Conservation (phyloP, 2,888 invertebrate genomes). For the Leptinotarsa peninsularis region DNA sequence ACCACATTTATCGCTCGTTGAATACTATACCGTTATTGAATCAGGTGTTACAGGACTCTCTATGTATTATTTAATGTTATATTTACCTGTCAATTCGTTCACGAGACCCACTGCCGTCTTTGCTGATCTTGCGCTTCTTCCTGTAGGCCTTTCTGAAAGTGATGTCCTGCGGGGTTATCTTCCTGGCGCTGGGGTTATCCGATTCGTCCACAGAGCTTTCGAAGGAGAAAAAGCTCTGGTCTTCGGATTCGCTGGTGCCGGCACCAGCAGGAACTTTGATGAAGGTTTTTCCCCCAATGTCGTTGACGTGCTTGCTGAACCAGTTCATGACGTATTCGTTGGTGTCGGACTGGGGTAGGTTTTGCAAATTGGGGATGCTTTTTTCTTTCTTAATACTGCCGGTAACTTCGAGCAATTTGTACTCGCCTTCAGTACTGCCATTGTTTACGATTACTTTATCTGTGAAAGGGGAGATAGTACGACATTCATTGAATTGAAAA, state of each 20-base stretch:
- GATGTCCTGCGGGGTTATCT: conserved; percentile 44
- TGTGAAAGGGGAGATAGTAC: conserved; percentile 59
- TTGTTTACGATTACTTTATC: conserved; percentile 75
- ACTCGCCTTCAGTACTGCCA: conserved; percentile 73
- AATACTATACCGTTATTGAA: too few species aligned
- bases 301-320: conserved; percentile 57
- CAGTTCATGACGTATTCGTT: conserved; percentile 62
- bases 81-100: too few species aligned
- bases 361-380: conserved; percentile 36
- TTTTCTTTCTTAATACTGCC: conserved; percentile 49
- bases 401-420: conserved; percentile 64
- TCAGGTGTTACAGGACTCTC: too few species aligned
- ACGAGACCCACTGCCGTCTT: not conserved
- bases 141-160: conserved; percentile 54
- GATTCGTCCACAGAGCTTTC: conserved; percentile 56
- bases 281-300: conserved; percentile 27
- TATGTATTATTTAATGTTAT: too few species aligned
- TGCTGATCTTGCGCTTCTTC: conserved; percentile 48
- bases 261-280: conserved; percentile 26
- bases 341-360: conserved; percentile 57
- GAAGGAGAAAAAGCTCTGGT: conserved; percentile 41
- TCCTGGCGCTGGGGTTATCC: conserved; percentile 48
- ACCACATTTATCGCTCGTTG: too few species aligned
- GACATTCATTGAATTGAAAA: conserved; percentile 1
- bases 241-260: conserved; percentile 25